Evolutionary conservation across 1,140 invertebrate species (phyloP), one percentile per base, ranked within the genome.

Genomic region (Chlorops oryzae): DNA sequence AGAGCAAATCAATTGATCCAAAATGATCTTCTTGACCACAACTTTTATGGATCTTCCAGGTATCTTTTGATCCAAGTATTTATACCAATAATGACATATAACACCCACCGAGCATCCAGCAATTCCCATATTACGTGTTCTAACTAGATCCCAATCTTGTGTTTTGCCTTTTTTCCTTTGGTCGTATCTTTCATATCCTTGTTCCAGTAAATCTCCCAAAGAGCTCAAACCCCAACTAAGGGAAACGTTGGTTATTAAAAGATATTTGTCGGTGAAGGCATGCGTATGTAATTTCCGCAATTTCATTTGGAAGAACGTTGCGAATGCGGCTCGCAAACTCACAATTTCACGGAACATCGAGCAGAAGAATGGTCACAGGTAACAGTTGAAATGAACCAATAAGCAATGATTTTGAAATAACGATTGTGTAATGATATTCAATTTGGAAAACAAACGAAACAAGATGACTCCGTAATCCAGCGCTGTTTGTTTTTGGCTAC

Each of bases 1-100:
- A 12, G 90, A 93, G 65, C 89, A 90, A 54, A 96, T 73, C 27
- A 92, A 56, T 74, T 97, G 92, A 74, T 97, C 93, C 18, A 91
- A 68, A 9, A 92, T 32, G 25, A 96, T 83, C 75, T 96, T 96
- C 67, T 90, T 91, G 3, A 82, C 51, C 10, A 94, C 85, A 56
- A 82, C 80, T 37, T 74, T 73, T 25, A 88, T 63, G 3, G 80
- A 80, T 60, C 82, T 78, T 0, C 85, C 84, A 2, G 80, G 80
- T 3, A 86, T 55, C 38, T 65, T 68, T 39, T 72, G 66, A 59
- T 92, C 90, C 35, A 92, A 69, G 48, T 80, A 76, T 42, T 78
- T 75, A 62, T 92, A 92, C 88, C 91, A 91, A 67, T 87, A 81
- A 67, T 95, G 92, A 63, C 87, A 90, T 4, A 90, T 67, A n/a